Conservation (phyloP, 2,888 invertebrate genomes). For the Lithophane leautieri region DNA sequence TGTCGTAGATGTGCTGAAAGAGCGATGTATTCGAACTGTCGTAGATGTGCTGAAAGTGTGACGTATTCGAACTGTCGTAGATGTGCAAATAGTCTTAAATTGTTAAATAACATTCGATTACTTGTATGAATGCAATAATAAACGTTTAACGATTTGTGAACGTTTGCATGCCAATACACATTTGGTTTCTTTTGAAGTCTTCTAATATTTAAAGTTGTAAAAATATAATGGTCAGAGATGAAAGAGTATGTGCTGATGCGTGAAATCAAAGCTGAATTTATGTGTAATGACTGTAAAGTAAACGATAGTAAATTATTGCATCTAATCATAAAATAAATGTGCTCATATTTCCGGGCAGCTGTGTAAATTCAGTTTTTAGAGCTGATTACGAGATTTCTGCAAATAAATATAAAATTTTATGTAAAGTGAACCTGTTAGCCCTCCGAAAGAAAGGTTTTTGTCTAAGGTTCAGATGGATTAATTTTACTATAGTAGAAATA, state of each 20-base stretch:
- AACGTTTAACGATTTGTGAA: conserved; percentile 22
- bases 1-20: neutral
- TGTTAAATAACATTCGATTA: conserved; percentile 5
- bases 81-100: neutral
- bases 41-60: neutral
- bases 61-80: neutral
- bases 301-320: conserved; percentile 24
- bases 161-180: conserved; percentile 15
- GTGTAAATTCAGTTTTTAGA: conserved; percentile 1
- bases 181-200: conserved; percentile 41
- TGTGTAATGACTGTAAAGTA: conserved; percentile 25
- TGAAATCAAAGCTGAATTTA: conserved; percentile 24
- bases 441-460: too few relatives aligned
- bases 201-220: conserved; percentile 39
- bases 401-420: neutral
- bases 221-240: conserved; percentile 41
- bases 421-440: neutral
- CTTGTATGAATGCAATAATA: conserved; percentile 1
- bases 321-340: too few relatives aligned
- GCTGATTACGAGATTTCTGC: neutral
- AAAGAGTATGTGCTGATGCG: conserved; percentile 26
- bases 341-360: conserved; percentile 1
- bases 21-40: neutral
- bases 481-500: neutral
- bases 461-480: neutral